Evolutionary conservation across 2,888 invertebrate species (phyloP), one percentile per base, ranked within the genome.

Genomic region (Tenthredo mesomela): DNA sequence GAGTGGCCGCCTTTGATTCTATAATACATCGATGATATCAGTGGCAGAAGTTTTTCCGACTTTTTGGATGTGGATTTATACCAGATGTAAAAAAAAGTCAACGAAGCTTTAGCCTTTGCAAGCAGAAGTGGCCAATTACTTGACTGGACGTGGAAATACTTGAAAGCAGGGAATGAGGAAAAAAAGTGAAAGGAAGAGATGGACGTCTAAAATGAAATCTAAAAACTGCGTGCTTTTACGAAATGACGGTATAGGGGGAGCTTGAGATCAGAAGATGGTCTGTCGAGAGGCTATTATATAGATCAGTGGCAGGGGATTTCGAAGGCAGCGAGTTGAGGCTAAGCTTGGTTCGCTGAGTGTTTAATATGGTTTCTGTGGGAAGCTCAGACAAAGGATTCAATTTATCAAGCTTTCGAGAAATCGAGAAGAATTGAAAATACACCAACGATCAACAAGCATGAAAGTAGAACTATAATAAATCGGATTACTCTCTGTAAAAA

Each of bases 331-430:
- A 86, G 85, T 85, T 84, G 85, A 67, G 86, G 86, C 83, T 86
- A 80, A 86, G 85, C 85, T 85, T 43, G 58, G 84, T 86, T 54
- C 50, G 29, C 33, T 84, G 86, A 87, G 86, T 87, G 86, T 87
- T 87, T 86, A 86, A 86, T 86, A 86, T 82, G 85, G 84, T 86
- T 87, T 86, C 86, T 75, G 82, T 67, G 84, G 85, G 85, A 86
- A 87, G 86, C 85, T 84, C 85, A 86, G 86, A 85, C 73, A 80
- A 80, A 80, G 80, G 84, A 86, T 85, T 86, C 86, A 86, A 84
- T 86, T 85, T 86, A 85, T 85, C 70, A 85, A 85, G 84, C 85
- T 86, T 85, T 65, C 82, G 85, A 58, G 73, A 84, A 86, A 86
- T 84, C 67, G 58, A 83, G 67, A 61, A 47, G 61, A 78, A 80